phyloP scores from a whole-genome alignment of 2,113 vertebrate species.

The Anas platyrhynchos region DNA sequence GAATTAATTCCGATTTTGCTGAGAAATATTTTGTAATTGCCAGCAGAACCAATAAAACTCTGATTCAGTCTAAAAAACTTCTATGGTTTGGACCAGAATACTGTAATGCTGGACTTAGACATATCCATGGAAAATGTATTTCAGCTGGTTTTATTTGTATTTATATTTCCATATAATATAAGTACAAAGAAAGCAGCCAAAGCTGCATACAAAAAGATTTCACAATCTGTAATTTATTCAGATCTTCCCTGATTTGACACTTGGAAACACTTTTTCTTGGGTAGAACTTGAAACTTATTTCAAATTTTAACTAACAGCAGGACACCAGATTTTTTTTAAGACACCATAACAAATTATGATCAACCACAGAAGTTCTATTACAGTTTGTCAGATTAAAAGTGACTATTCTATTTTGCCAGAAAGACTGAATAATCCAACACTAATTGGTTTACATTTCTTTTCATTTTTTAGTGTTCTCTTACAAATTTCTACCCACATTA shows the following conservation, averaged over 20 bases:
- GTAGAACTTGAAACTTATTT: neutral
- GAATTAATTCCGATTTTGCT: neutral
- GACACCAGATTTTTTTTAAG: neutral
- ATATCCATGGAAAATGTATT: neutral
- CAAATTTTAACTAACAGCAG: neutral
- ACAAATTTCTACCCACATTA: neutral
- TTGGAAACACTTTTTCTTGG: neutral
- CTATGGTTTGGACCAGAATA: neutral
- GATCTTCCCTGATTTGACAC: neutral
- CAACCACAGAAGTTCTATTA: neutral
- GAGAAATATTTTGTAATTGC: neutral
- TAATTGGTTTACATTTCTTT: neutral
- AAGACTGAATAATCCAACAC: neutral
- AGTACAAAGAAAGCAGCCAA: neutral
- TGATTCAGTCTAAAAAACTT: rapidly evolving
- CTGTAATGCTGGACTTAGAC: neutral
- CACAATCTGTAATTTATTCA: neutral
- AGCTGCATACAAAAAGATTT: neutral
- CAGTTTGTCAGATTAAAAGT: neutral
- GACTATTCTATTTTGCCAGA: neutral
- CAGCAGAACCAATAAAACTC: neutral
- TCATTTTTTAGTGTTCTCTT: neutral
- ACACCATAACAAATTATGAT: neutral
- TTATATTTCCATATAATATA: neutral
- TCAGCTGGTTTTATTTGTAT: neutral